A percentile compares a stretch with the other conserved stretches of the same genome.
Evolutionary conservation across 2,113 vertebrate genomes (phyloP).

Genomic region (Clarias gariepinus): DNA sequence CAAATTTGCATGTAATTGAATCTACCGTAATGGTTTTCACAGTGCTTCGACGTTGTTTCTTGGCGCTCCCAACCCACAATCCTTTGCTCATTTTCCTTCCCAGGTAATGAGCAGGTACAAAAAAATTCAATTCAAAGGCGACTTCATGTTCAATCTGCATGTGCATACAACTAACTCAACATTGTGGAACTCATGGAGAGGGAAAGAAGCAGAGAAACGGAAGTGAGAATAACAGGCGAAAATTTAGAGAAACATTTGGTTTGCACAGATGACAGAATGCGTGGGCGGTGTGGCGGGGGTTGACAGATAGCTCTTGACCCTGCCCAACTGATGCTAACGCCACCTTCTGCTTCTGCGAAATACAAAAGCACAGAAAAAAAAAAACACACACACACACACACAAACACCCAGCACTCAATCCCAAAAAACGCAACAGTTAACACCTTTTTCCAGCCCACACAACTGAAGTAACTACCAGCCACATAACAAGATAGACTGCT

Average conservation of each 20-base stretch:
- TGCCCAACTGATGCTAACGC: slow-evolving; percentile 34
- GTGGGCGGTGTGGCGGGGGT: slow-evolving; percentile 36
- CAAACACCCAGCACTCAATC: not conserved
- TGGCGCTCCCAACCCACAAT: not conserved
- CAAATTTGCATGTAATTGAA: not conserved
- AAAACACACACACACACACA: not conserved
- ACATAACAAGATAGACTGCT: not conserved
- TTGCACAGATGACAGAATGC: slow-evolving; percentile 35
- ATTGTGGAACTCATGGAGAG: not conserved
- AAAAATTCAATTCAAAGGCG: not conserved
- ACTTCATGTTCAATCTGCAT: not conserved
- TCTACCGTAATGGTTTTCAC: not conserved
- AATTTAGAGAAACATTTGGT: slow-evolving; percentile 11
- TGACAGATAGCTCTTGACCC: slow-evolving; percentile 49
- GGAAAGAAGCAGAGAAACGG: not conserved
- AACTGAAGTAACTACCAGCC: not conserved
- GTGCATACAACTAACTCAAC: not conserved
- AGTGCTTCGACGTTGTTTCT: not conserved
- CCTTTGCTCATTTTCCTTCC: not conserved
- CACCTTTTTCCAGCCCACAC: not conserved
- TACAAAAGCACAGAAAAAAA: slow-evolving; percentile 17
- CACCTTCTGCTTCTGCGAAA: slow-evolving; percentile 33
- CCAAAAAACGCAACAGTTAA: not conserved
- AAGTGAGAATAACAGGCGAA: slow-evolving; percentile 1
- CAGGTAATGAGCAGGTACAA: not conserved